Conservation (phyloP, 2,113 vertebrate genomes). For the Thamnophis sirtalis region DNA sequence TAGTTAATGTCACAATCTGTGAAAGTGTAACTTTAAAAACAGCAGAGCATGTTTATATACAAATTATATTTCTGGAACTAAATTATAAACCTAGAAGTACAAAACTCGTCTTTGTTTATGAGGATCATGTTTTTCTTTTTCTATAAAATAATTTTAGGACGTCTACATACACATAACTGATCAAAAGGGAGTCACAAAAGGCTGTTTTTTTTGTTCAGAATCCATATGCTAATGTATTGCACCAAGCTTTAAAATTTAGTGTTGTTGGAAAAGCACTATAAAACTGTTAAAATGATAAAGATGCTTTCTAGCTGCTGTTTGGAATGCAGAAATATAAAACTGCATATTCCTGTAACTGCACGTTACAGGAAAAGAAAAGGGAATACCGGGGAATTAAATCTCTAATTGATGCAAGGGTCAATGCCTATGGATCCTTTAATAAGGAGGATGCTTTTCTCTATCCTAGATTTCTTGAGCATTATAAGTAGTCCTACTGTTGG, state of each 20-base stretch:
- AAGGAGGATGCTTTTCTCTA: constrained; percentile 22
- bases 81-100: constrained; percentile 45
- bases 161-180: constrained; percentile 50
- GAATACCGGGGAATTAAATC: constrained; percentile 52
- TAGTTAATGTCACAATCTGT: not conserved
- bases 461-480: constrained; percentile 31
- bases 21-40: not conserved
- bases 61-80: constrained; percentile 44
- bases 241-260: constrained; percentile 40
- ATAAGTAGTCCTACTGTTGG: constrained; percentile 41
- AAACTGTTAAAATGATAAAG: constrained; percentile 55
- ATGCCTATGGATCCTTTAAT: constrained; percentile 27
- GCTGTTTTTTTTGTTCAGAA: constrained; percentile 42
- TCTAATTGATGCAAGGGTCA: constrained; percentile 45
- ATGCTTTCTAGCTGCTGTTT: constrained; percentile 16
- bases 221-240: constrained; percentile 53
- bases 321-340: constrained; percentile 27
- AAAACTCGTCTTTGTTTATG: constrained; percentile 28
- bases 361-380: constrained; percentile 3
- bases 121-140: constrained; percentile 25
- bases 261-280: constrained; percentile 47
- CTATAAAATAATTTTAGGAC: constrained; percentile 41
- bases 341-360: constrained; percentile 12
- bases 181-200: constrained; percentile 59
- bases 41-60: not conserved